phyloP scores from a whole-genome alignment of 2,113 vertebrate genomes.

The Budorcas taxicolor region DNA sequence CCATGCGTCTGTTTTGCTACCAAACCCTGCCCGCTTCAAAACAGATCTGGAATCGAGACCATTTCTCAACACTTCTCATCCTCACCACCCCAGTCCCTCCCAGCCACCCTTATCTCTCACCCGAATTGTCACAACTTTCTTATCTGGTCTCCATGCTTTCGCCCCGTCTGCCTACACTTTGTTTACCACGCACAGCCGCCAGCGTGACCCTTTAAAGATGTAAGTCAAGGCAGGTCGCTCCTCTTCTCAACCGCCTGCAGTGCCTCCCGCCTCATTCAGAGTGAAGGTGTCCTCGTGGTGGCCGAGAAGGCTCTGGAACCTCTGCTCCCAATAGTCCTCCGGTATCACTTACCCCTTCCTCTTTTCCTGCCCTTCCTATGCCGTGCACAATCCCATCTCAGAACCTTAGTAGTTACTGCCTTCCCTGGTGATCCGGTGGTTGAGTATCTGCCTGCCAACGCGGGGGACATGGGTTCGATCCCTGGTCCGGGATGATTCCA shows the following conservation, averaged over 20 bases:
- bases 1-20: neutral
- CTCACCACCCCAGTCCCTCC: neutral
- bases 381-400: neutral
- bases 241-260: neutral
- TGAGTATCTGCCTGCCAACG: neutral
- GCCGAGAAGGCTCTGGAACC: rapidly evolving
- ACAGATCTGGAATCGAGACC: neutral
- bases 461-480: neutral
- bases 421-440: neutral
- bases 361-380: neutral
- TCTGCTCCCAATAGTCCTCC: rapidly evolving
- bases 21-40: neutral
- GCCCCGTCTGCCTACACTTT: neutral
- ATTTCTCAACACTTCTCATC: neutral
- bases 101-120: neutral
- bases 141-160: neutral
- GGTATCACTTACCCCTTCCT: neutral
- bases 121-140: neutral
- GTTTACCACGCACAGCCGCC: neutral
- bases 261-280: neutral
- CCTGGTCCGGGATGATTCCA: neutral
- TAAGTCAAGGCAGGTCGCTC: neutral
- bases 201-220: neutral
- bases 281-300: neutral
- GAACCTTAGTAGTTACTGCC: neutral